These are phyloP conservation scores for Halictus rubicundus DNA, from an alignment of 1,140 invertebrate genomes.

Conservation along the genomic window DNA sequence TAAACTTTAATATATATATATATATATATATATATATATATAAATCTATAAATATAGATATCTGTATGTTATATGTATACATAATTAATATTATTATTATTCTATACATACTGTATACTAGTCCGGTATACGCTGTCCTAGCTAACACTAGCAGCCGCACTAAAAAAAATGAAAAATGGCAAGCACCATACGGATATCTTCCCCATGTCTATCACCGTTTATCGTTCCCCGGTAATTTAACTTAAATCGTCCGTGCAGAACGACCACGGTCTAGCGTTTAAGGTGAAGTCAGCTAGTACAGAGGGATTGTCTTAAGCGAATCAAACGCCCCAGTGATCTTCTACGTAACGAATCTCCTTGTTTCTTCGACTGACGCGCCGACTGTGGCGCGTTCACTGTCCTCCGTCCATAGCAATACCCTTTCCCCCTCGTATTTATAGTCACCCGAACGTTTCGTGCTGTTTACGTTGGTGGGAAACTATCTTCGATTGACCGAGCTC, in stretches of 20 bases:
- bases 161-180: slow-evolving; percentile 13
- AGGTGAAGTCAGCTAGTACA: slow-evolving; percentile 51
- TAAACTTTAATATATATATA: slow-evolving; percentile 40
- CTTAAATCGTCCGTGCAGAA: slow-evolving; percentile 40
- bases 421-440: slow-evolving; percentile 26
- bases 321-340: slow-evolving; percentile 70
- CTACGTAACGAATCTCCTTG: slow-evolving; percentile 10
- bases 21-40: slow-evolving; percentile 5
- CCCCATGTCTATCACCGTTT: slow-evolving; percentile 4
- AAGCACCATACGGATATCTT: background rate
- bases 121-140: slow-evolving; percentile 73
- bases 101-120: slow-evolving; percentile 67
- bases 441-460: background rate
- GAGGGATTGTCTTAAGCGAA: slow-evolving; percentile 61
- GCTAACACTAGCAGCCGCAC: slow-evolving; percentile 59
- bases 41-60: slow-evolving; percentile 20
- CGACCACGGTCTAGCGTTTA: slow-evolving; percentile 52
- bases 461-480: background rate
- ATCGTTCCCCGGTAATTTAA: slow-evolving; percentile 36
- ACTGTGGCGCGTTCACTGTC: slow-evolving; percentile 3
- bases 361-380: background rate
- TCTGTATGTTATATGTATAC: slow-evolving; percentile 24
- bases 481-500: background rate
- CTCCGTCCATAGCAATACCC: background rate
- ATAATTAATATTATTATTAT: slow-evolving; percentile 37